Base-by-base conservation (phyloP, 2,888 invertebrate species). In the Pseudococcus jackbeardsleyi region DNA sequence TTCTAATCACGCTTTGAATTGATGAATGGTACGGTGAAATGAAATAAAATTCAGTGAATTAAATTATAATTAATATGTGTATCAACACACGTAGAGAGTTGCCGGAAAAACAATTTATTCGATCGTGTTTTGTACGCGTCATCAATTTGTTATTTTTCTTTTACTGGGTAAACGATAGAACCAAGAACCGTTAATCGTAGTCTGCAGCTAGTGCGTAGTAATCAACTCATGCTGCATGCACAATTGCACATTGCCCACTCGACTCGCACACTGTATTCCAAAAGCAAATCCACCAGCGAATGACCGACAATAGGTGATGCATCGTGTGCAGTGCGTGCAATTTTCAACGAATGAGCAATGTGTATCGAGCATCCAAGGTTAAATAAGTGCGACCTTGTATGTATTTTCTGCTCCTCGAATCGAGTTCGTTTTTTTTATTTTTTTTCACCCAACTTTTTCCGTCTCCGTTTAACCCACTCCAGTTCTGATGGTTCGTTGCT, bases 61-160 rank as follows among this genome's bases (percentile, higher is more conserved):
- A n/a, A 33, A 33, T 3, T 33, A 33, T 33, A 33, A 33, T 33
- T 33, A 33, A 33, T 33, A 33, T 33, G 3, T 33, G 26, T 33
- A 33, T 33, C 3, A 33, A 33, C 26, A 3, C 26, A 33, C 15
- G 50, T 50, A 15, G 15, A 50, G 15, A 50, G 17, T 50, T 15
- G 50, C 50, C 17, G 17, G 50, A 50, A 50, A 17, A 86, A 86
- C 85, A 68, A 39, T 86, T 50, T 39, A 68, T 86, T 86, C 17
- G 59, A 42, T 59, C 42, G 59, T 86, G 68, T 68, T 86, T 15
- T 26, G 85, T 68, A 64, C 85, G 85, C 85, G 85, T 86, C 85
- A 86, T 86, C 68, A 33, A 68, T 46, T 64, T 26, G 5, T 50
- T 50, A 12, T 50, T 50, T 1, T 50, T 50, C 50, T 50, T 50